A percentile compares a stretch with the other conserved stretches of the same genome.
Evolutionary conservation across 1,140 invertebrate genomes (phyloP).

Genomic region (Pogonomyrmex californicus): DNA sequence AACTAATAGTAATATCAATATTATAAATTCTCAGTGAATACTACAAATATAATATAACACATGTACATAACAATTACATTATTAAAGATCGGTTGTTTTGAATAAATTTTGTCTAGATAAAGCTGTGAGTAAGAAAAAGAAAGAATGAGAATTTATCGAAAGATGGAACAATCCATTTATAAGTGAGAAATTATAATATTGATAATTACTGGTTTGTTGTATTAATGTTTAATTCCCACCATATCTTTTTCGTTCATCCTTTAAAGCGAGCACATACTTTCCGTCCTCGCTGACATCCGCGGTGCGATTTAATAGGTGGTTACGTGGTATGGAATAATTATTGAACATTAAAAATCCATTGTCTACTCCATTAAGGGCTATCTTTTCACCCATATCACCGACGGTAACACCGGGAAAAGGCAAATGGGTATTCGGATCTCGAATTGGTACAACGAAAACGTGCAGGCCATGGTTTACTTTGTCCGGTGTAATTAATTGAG

Average conservation of each 20-base stretch:
- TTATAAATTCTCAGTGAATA: no score
- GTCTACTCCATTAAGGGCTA: slow-evolving; percentile 95
- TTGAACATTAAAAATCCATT: slow-evolving; percentile 97
- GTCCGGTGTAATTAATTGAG: slow-evolving; percentile 92
- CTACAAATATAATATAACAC: no score
- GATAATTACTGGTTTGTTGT: neutral
- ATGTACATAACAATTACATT: no score
- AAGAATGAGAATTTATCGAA: no score
- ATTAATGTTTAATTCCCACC: slow-evolving; percentile 81
- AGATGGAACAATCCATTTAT: no score
- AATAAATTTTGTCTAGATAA: no score
- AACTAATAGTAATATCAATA: no score
- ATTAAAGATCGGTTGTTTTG: no score
- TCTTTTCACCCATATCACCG: slow-evolving; percentile 96
- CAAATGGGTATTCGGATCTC: slow-evolving; percentile 92
- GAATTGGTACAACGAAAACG: slow-evolving; percentile 93
- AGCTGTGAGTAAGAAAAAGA: no score
- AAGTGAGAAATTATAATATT: no score
- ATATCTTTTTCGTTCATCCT: slow-evolving; percentile 92
- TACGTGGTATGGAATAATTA: slow-evolving; percentile 94
- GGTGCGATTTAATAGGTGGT: slow-evolving; percentile 94
- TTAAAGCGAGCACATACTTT: slow-evolving; percentile 92
- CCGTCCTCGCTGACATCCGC: slow-evolving; percentile 95
- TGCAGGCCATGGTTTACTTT: slow-evolving; percentile 95
- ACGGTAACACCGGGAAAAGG: slow-evolving; percentile 91